phyloP scores from a whole-genome alignment of 2,113 vertebrate genomes.

The Embiotoca jacksoni region DNA sequence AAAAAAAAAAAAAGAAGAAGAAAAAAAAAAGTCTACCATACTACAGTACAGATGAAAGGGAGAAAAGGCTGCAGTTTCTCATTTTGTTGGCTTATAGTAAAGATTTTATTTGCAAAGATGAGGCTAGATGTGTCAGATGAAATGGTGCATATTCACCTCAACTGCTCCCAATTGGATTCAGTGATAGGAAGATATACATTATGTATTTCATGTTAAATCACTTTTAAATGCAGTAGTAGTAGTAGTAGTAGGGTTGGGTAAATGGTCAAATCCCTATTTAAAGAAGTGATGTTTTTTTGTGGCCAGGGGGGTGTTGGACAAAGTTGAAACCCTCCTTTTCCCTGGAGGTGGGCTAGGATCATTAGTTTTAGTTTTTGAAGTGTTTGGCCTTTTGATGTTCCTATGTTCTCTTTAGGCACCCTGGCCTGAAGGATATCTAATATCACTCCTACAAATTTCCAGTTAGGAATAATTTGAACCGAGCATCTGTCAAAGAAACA shows the following conservation, averaged over 20 bases:
- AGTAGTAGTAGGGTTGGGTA: conserved; percentile 49
- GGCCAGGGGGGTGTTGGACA: conserved; percentile 76
- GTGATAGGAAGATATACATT: conserved; percentile 64
- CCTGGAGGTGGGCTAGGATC: conserved; percentile 81
- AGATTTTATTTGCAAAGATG: conserved; percentile 45
- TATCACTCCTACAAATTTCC: conserved; percentile 87
- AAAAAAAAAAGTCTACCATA: conserved; percentile 17
- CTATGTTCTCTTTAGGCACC: conserved; percentile 83
- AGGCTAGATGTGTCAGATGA: conserved; percentile 66
- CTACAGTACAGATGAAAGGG: conserved; percentile 26
- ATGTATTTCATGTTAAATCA: conserved; percentile 77
- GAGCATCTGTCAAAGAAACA: conserved; percentile 86
- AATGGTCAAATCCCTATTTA: conserved; percentile 82
- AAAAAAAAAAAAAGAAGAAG: conserved; percentile 2
- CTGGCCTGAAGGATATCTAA: conserved; percentile 87
- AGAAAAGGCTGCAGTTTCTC: conserved; percentile 29
- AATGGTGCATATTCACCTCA: conserved; percentile 46
- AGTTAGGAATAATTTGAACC: conserved; percentile 87
- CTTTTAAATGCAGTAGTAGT: conserved; percentile 67
- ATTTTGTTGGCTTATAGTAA: conserved; percentile 45
- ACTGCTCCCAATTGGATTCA: conserved; percentile 54
- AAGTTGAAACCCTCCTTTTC: conserved; percentile 77
- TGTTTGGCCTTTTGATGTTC: conserved; percentile 88
- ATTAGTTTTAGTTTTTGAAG: conserved; percentile 89
- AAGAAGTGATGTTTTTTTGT: conserved; percentile 77